Base-by-base conservation (phyloP, 2,888 invertebrate species). In the Spilarctia lutea region DNA sequence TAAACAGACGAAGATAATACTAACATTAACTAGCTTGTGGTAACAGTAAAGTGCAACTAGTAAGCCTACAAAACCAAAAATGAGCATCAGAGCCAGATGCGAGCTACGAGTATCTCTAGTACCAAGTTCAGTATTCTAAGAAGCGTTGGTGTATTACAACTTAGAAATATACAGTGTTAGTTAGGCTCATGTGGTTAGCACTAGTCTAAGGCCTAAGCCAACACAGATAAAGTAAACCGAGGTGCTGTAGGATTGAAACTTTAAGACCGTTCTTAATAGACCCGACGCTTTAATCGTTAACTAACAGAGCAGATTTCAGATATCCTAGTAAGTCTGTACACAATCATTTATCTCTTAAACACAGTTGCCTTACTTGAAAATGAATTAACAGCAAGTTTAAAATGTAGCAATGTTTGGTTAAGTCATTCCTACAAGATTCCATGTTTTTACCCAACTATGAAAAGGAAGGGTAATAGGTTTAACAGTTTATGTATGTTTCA, bases 1-100 rank as follows among this genome's bases (percentile, higher is more conserved):
- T 63, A 27, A 82, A 74, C 71, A 72, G 72, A 70, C 65, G 48
- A 42, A 82, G 74, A 78, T 75, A 78, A 73, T 65, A 39, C 68
- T 65, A 27, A 13, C 63, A 48, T 48, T n/a, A 68, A 13, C 2
- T 24, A 48, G 4, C 33, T 30, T 70, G 72, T 73, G 72, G 68
- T 24, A 56, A 68, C 45, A 75, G 72, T 72, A 73, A 13, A 42
- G 63, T 68, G 56, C 48, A 65, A 7, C 45, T 39, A 20, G 35
- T 42, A 67, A 42, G 42, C 42, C 18, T 6, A 45, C 18, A 42
- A 63, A 42, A 6, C 42, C 27, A 18, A 8, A 24, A 27, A 67
- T 27, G 11, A n/a, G 42, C 13, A 27, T 42, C 18, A 2, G 42
- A 6, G 18, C 18, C 30, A 18, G 27, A 30, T 63, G 18, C 63